Percentiles rank a stretch among this genome's conserved stretches.
Conservation (phyloP, 2,888 invertebrate genomes). For the Nemurella pictetii region DNA sequence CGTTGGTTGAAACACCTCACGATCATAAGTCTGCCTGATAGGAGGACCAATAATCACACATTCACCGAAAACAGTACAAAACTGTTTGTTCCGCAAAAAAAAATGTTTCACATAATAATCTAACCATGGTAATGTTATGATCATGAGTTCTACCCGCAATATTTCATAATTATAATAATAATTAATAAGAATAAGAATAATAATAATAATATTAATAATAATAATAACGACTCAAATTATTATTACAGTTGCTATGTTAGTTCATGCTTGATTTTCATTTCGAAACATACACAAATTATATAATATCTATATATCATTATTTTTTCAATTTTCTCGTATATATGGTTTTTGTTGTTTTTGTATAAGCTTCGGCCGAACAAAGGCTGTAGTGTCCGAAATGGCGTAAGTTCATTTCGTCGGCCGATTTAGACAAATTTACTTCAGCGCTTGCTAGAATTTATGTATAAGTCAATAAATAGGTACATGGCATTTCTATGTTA, state of each 20-base stretch:
- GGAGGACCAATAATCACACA: neutral
- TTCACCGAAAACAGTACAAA: too few species aligned
- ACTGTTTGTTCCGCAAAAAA: neutral
- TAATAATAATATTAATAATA: neutral
- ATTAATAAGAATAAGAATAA: neutral
- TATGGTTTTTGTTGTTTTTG: neutral
- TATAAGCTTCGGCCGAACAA: neutral
- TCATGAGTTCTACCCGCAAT: constrained; percentile 12
- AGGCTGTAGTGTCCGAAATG: neutral
- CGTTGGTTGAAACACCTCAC: neutral
- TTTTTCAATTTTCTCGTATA: constrained; percentile 32
- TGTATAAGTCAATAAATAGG: neutral
- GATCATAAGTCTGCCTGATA: neutral
- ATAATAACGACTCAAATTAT: constrained; percentile 3
- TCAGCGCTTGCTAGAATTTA: neutral
- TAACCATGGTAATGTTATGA: constrained; percentile 10
- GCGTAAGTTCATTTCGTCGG: neutral
- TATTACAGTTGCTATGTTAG: constrained; percentile 4
- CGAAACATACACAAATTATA: constrained; percentile 37
- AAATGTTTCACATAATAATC: neutral
- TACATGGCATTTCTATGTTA: neutral
- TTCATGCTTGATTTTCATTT: constrained; percentile 33
- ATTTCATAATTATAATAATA: neutral
- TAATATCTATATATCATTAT: constrained; percentile 34
- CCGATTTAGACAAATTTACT: neutral